phyloP scores from a whole-genome alignment of 2,797 vertebrate genomes.

The Chloroceryle amazona region DNA sequence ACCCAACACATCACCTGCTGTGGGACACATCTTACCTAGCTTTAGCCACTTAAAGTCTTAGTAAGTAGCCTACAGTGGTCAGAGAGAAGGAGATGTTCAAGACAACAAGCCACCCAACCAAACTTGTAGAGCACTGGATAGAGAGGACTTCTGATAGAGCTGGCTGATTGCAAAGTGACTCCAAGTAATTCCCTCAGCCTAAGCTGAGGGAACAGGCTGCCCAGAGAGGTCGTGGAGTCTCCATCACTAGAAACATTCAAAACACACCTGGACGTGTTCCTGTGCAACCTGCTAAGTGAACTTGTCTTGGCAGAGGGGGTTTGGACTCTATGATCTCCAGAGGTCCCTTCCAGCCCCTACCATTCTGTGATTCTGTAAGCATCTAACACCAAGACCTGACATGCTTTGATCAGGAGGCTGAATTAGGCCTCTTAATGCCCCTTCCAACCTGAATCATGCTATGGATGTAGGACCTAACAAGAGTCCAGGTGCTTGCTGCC shows the following conservation, averaged over 20 bases:
- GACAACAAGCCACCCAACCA: neutral
- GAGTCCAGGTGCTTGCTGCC: neutral
- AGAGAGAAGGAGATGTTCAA: neutral
- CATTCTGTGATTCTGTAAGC: neutral
- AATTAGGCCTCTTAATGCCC: rapidly evolving
- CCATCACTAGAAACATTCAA: too few species aligned
- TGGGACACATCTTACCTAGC: neutral
- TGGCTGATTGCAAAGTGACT: neutral
- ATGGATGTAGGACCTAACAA: rapidly evolving
- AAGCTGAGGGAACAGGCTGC: neutral
- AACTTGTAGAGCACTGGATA: neutral
- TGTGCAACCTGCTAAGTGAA: too few species aligned
- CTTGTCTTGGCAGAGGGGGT: too few species aligned
- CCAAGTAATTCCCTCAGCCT: neutral
- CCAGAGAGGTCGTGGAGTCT: too few species aligned
- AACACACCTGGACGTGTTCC: too few species aligned
- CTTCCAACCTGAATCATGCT: rapidly evolving
- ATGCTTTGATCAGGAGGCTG: neutral
- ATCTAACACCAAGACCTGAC: neutral
- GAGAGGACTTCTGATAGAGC: neutral
- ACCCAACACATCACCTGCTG: too few species aligned
- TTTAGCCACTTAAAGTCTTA: neutral
- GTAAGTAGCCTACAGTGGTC: neutral
- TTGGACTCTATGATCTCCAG: too few species aligned
- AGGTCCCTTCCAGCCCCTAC: too few species aligned